These are phyloP conservation scores for Hippocampus mohnikei DNA, from an alignment of 2,113 vertebrate species.

Conservation along the genomic window DNA sequence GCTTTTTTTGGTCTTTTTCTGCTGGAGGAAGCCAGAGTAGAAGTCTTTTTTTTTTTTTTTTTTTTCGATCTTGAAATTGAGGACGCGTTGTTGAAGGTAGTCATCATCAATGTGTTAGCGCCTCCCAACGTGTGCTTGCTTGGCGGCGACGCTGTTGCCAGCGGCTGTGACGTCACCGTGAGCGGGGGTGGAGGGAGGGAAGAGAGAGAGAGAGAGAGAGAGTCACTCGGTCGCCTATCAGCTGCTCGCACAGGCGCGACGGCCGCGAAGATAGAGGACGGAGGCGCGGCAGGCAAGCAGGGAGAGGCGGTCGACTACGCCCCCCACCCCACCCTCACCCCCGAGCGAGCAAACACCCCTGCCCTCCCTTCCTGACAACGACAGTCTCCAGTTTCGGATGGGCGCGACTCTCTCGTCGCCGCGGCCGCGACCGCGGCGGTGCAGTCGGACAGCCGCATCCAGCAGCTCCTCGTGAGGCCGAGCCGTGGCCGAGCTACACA, in stretches of 20 bases:
- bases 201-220: conserved; percentile 9
- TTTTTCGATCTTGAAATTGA: neutral
- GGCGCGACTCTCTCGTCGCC: neutral
- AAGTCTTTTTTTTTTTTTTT: too few species aligned
- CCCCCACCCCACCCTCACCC: neutral
- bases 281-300: conserved; percentile 15
- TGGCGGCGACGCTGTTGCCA: conserved; percentile 34
- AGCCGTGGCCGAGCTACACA: neutral
- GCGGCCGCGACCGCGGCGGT: neutral
- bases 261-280: conserved; percentile 21
- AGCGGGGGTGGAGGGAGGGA: conserved; percentile 14
- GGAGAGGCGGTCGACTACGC: conserved; percentile 30
- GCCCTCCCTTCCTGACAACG: neutral
- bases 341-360: neutral
- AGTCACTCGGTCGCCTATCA: conserved; percentile 53
- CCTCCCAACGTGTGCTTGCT: neutral
- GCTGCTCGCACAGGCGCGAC: conserved; percentile 48
- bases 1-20: too few species aligned
- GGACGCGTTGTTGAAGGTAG: neutral
- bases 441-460: conserved; percentile 1
- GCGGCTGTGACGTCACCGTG: conserved; percentile 57
- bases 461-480: conserved; percentile 23
- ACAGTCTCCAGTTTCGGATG: conserved; percentile 2
- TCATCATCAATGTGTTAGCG: neutral
- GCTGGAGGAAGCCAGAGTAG: too few species aligned